Conservation (phyloP, 2,888 invertebrate species). For the Clistopyga incitator region DNA sequence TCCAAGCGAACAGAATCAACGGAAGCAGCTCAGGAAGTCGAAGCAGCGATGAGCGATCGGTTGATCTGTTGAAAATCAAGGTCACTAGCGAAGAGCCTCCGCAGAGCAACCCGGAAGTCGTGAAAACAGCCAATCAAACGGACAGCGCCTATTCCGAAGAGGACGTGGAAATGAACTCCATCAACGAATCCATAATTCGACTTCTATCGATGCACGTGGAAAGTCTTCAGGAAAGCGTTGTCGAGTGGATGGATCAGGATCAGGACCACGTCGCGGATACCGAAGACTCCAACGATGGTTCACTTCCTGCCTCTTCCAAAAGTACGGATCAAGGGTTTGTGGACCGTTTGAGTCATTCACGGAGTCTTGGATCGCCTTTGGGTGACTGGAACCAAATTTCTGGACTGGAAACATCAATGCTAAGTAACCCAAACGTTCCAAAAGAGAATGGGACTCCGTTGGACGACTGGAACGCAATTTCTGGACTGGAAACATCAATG, state of each 20-base stretch:
- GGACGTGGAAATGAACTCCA: slow-evolving; percentile 50
- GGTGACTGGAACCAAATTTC: not conserved
- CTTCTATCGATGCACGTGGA: slow-evolving; percentile 15
- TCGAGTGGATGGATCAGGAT: slow-evolving; percentile 57
- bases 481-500: not conserved
- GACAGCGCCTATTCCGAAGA: slow-evolving; percentile 48
- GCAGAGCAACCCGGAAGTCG: too few species aligned
- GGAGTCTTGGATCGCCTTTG: not conserved
- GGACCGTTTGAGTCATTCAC: not conserved
- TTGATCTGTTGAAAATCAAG: not conserved
- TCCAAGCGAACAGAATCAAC: not conserved
- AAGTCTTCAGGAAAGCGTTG: slow-evolving; percentile 31
- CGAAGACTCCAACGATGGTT: slow-evolving; percentile 41
- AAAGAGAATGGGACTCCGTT: not conserved
- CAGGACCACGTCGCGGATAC: slow-evolving; percentile 37
- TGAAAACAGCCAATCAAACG: slow-evolving; percentile 14
- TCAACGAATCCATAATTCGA: slow-evolving; percentile 29
- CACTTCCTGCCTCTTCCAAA: not conserved
- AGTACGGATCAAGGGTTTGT: not conserved
- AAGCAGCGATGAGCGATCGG: not conserved
- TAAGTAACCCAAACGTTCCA: not conserved
- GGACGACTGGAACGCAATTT: not conserved
- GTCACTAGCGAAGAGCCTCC: not conserved
- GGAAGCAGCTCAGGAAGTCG: slow-evolving; percentile 6
- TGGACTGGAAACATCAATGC: not conserved